Conservation (phyloP, 2,797 vertebrate genomes). For the Numenius phaeopus region DNA sequence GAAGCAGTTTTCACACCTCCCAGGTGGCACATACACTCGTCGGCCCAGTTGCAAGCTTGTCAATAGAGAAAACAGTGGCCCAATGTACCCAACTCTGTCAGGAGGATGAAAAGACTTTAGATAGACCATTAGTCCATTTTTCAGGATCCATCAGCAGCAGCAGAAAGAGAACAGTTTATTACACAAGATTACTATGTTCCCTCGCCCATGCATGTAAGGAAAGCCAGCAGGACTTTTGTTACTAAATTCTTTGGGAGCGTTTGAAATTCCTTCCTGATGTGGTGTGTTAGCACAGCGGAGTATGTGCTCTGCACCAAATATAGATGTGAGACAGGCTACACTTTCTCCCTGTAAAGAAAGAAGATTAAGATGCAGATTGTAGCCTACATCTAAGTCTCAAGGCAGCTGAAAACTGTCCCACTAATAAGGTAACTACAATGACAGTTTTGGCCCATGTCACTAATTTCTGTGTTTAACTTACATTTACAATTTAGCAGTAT, state of each 20-base stretch:
- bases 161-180: not conserved
- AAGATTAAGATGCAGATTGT: not conserved
- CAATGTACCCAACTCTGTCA: not conserved
- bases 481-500: not conserved
- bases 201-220: not conserved
- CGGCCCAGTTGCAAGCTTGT: not conserved
- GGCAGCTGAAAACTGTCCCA: not conserved
- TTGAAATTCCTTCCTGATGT: conserved; percentile 67
- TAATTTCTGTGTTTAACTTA: not conserved
- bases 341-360: not conserved
- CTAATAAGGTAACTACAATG: not conserved
- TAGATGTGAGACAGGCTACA: not conserved
- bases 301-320: conserved; percentile 42
- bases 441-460: not conserved
- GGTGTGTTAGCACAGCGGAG: conserved; percentile 26
- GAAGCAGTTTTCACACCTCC: not conserved
- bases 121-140: not conserved
- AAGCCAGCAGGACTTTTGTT: conserved; percentile 35
- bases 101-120: not conserved
- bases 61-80: not conserved
- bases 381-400: not conserved
- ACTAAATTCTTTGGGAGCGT: conserved; percentile 47
- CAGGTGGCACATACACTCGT: not conserved
- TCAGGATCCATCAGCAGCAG: not conserved
- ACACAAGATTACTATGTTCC: not conserved